phyloP scores from a whole-genome alignment of 2,113 vertebrate species.

The Phalacrocorax carbo region DNA sequence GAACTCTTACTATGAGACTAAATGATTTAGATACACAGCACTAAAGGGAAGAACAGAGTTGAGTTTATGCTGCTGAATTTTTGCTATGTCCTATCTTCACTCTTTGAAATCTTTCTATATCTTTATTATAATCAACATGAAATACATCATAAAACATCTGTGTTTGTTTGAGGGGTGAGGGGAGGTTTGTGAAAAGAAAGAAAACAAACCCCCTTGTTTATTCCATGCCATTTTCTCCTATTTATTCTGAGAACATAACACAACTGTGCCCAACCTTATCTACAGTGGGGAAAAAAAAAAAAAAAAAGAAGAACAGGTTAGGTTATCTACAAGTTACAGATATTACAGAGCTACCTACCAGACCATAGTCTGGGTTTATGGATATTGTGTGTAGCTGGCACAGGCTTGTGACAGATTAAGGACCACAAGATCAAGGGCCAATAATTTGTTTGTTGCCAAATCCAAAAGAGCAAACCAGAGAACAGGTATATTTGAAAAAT shows the following conservation, averaged over 20 bases:
- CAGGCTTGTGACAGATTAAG: not conserved
- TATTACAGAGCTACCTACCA: slow-evolving; percentile 2
- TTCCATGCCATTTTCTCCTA: not conserved
- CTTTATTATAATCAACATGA: not conserved
- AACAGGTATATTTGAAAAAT: not conserved
- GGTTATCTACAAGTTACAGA: slow-evolving; percentile 20
- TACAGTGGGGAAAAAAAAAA: not conserved
- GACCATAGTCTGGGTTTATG: not conserved
- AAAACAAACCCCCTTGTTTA: not conserved
- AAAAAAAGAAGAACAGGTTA: not conserved
- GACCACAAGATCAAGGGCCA: not conserved
- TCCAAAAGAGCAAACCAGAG: not conserved
- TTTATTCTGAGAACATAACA: not conserved
- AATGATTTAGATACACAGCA: not conserved
- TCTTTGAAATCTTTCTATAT: not conserved
- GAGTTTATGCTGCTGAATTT: not conserved
- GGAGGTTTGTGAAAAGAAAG: not conserved
- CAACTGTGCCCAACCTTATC: not conserved
- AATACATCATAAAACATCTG: not conserved
- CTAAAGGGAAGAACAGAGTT: not conserved
- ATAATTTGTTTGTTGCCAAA: not conserved
- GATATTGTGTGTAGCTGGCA: not conserved
- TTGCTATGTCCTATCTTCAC: not conserved
- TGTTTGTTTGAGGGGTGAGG: fast-evolving
- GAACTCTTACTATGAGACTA: not conserved